Conservation (phyloP, 2,797 vertebrate genomes). For the Clarias pachynema region DNA sequence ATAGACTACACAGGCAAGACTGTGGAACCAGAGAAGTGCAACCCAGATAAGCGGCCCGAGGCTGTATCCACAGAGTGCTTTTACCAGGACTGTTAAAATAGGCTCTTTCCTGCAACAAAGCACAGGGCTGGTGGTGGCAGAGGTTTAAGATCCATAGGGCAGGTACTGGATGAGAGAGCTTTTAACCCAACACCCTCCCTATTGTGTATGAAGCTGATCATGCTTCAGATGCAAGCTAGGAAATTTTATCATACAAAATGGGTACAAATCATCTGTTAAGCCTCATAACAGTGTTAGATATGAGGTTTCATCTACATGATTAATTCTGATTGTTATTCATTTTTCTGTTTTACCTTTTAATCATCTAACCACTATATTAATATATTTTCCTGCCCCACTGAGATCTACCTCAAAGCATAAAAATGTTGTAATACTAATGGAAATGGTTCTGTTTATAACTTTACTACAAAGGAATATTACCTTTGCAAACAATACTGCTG, state of each 20-base stretch:
- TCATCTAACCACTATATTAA: slow-evolving; percentile 73
- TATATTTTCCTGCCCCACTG: slow-evolving; percentile 61
- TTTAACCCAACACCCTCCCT: slow-evolving; percentile 41
- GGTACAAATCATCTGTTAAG: slow-evolving; percentile 62
- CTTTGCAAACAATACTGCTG: slow-evolving; percentile 57
- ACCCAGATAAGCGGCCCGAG: slow-evolving; percentile 70
- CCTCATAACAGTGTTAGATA: slow-evolving; percentile 44
- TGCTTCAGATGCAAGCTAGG: slow-evolving; percentile 61
- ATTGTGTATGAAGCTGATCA: slow-evolving; percentile 51
- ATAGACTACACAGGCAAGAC: slow-evolving; percentile 79
- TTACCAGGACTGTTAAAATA: slow-evolving; percentile 79
- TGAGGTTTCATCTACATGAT: slow-evolving; percentile 59
- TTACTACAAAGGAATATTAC: slow-evolving; percentile 48
- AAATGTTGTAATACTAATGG: slow-evolving; percentile 60
- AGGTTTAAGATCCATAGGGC: slow-evolving; percentile 28
- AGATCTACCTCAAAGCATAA: slow-evolving; percentile 83
- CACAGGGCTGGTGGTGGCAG: not conserved
- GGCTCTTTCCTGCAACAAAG: not conserved
- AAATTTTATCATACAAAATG: slow-evolving; percentile 49
- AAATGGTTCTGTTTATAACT: slow-evolving; percentile 62
- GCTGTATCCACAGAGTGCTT: slow-evolving; percentile 68
- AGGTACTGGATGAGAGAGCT: slow-evolving; percentile 40
- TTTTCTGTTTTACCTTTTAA: slow-evolving; percentile 63
- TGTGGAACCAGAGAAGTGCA: slow-evolving; percentile 76
- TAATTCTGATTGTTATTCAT: slow-evolving; percentile 60